Evolutionary conservation across 2,888 invertebrate genomes (phyloP), one percentile per base, ranked within the genome.

Genomic region (Phytoseiulus persimilis): DNA sequence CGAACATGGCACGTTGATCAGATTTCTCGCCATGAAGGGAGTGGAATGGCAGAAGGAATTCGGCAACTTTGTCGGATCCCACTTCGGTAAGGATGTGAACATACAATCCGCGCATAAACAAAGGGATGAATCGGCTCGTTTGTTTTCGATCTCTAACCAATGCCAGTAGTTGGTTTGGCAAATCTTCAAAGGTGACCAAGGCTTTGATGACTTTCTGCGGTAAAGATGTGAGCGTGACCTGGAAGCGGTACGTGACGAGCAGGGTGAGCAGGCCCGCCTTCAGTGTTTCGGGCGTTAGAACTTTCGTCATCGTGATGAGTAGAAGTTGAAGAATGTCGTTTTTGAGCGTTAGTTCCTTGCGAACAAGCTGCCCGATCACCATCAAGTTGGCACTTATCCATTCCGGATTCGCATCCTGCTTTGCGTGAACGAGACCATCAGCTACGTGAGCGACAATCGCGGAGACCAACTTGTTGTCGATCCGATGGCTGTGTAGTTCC

Each of bases 391-490:
- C 87, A 31, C 32, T 87, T 9, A 87, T n/a, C 87, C 87, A 87
- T 32, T 87, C 87, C 11, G 45, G n/a, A n/a, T 87, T 87, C 39
- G 39, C 32, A 39, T 87, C 87, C 45, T 87, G 87, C 39, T 87
- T 87, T 11, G 87, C 87, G 1, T 33, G 32, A 28, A 87, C 33
- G n/a, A 87, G 33, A n/a, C 87, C 39, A n/a, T 87, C 87, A 18
- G 87, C 87, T 11, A 87, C 32, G 45, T 87, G 87, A n/a, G 87
- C 87, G 32, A 87, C 33, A 14, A 87, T 87, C 18, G 87, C 87
- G n/a, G 87, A 87, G 28, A 87, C 87, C 18, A 87, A 33, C 39
- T 87, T 87, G 45, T 87, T 87, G 45, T 87, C 33, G 87, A 87
- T 87, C 28, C 87, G 32, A 18, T 33, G 32, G 5, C 33, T 45